Base-by-base conservation (phyloP, 2,113 vertebrate species). In the Butastur rufipennis region DNA sequence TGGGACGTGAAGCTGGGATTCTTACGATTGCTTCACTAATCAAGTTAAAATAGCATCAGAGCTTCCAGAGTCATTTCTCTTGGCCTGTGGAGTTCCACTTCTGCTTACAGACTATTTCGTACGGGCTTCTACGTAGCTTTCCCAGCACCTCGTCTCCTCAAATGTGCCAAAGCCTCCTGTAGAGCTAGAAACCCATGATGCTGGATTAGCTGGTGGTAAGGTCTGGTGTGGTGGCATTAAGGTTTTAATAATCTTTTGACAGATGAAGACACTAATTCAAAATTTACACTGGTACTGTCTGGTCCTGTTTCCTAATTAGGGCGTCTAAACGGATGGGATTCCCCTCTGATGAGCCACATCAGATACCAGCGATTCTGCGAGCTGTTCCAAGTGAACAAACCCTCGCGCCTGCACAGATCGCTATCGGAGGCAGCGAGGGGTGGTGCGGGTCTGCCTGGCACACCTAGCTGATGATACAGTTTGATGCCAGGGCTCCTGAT, bases 291-390 rank as follows among this genome's bases (percentile, higher is more conserved):
- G 85, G 67, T 68, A 85, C 32, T 62, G n/a, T 78, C 81, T 96
- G 66, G 42, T 90, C 74, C 91, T 90, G 66, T 78, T 81, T 85
- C 89, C 66, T 94, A 91, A 96, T 80, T 70, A 77, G 42, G 62
- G 42, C 3, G 1, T 63, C 87, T 90, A 36, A 96, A 88, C 1
- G 3, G 53, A 50, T 36, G 94, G 96, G 95, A 91, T 96, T 97
- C 81, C 94, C 95, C 85, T 91, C 66, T 34, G 68, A 43, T 73
- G 91, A 95, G 78, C 95, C 93, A 92, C 83, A 95, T 95, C 96
- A 97, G 95, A 95, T 96, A 93, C 3, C 70, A 80, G 84, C 1
- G 6, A 50, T 55, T 22, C 36, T 90, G 23, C 0, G 16, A 82
- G 62, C 58, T 59, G 45, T 88, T 96, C 93, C 89, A 92, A 91